Evolutionary conservation across 37 sponge, comb jelly and placozoan genomes (phyloP), one percentile per base, ranked within the genome.

Genomic region (Diacarnus erythraeanus): DNA sequence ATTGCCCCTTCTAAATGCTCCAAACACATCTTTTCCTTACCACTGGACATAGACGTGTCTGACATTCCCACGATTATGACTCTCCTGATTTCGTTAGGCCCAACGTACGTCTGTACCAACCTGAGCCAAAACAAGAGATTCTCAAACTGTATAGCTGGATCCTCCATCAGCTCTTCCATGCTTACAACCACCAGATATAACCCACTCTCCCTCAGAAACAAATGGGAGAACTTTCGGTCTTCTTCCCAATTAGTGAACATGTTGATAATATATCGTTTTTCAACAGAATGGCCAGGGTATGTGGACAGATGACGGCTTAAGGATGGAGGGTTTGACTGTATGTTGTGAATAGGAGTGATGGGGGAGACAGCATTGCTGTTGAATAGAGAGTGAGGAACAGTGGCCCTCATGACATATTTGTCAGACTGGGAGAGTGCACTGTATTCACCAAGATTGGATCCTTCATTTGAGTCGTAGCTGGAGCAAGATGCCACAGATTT

Each of bases 61-160:
- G 73, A 76, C 60, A 87, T 69, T 22, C 82, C 88, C 43, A 87
- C 88, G 39, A 87, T 66, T 42, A 87, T 66, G 71, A 87, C 70
- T 0, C 83, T 51, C 44, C 57, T 59, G 20, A 63, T 60, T 22
- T 69, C 78, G 0, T 38, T 26, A 0, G 83, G 83, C 9, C 25
- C 34, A 0, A 81, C 77, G 39, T 77, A 68, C 51, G 71, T 67
- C 41, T 87, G 83, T 27, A 87, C 74, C 63, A 82, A 60, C 20
- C 76, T 41, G 38, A 87, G 23, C 82, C 82, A 87, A 77, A 47
- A 81, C 41, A 34, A 81, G 39, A 87, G 82, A 77, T 87, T 87
- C 65, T 87, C 88, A 64, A 78, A 81, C 77, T 87, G 88, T 64
- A 80, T 80, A 15, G 76, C 70, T 0, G 88, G 82, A 65, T 87